Conservation (phyloP, 2,113 vertebrate species). For the Nothoprocta perdicaria region DNA sequence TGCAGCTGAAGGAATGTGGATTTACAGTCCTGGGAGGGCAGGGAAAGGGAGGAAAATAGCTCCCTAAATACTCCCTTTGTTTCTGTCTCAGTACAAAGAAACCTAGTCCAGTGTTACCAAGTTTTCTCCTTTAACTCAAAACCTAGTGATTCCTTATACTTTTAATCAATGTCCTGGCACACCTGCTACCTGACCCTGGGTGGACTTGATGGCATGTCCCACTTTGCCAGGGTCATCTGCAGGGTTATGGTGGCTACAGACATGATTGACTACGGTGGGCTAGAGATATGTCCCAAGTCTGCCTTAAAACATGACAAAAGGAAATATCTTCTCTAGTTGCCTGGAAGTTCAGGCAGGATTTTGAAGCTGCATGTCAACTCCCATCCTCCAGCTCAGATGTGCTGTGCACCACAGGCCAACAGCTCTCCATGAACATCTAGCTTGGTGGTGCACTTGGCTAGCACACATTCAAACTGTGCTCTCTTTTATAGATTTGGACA, state of each 20-base stretch:
- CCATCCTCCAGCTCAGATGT: neutral
- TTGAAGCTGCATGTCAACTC: neutral
- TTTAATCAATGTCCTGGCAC: neutral
- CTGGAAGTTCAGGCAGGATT: neutral
- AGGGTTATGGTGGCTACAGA: neutral
- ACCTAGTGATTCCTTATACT: neutral
- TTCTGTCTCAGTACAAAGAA: neutral
- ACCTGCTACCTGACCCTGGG: neutral
- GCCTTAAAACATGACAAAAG: accelerated
- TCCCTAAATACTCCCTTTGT: neutral
- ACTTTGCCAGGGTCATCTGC: neutral
- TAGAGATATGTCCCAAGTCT: neutral
- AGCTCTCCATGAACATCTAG: too few species aligned
- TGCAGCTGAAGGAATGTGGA: neutral
- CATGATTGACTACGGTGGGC: neutral
- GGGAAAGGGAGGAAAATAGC: neutral
- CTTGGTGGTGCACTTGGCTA: too few species aligned
- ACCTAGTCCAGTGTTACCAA: neutral
- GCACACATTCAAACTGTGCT: neutral
- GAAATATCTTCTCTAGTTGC: neutral
- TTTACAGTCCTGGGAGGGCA: neutral
- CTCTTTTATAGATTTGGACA: neutral
- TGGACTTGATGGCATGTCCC: accelerated
- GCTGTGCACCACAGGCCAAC: too few species aligned
- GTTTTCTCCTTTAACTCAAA: neutral